Percentiles rank a stretch among this genome's conserved stretches.
phyloP scores from a whole-genome alignment of 2,113 vertebrate genomes.

The Emydocephalus ijimae region DNA sequence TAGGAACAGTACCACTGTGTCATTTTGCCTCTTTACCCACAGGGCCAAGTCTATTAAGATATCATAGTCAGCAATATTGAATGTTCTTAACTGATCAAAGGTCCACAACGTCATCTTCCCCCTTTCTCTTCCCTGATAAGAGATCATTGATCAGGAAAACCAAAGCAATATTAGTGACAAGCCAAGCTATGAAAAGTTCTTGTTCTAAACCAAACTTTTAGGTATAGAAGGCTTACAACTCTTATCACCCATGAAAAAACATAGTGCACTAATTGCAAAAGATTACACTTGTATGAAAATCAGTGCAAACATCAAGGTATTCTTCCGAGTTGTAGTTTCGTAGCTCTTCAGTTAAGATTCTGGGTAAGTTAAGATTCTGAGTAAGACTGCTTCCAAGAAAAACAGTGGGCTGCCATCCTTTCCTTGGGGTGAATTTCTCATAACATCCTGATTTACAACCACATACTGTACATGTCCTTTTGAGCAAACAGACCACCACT shows the following conservation, averaged over 20 bases:
- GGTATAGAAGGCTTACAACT: not conserved
- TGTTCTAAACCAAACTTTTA: not conserved
- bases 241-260: not conserved
- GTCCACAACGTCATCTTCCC: not conserved
- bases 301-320: not conserved
- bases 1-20: not conserved
- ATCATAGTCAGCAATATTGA: not conserved
- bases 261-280: not conserved
- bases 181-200: not conserved
- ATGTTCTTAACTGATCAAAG: not conserved
- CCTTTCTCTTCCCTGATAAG: not conserved
- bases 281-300: not conserved
- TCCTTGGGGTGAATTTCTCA: too few relatives aligned
- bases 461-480: not conserved
- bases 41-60: not conserved
- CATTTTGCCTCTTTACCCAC: not conserved
- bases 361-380: not conserved
- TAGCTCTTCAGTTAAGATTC: not conserved
- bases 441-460: too few relatives aligned
- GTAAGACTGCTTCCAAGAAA: not conserved
- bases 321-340: not conserved
- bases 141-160: not conserved
- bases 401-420: not conserved
- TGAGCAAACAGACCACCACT: not conserved
- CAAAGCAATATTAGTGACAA: not conserved